These are phyloP conservation scores for Pseudomugil gertrudae DNA, from an alignment of 2,797 vertebrate genomes.

Conservation along the genomic window DNA sequence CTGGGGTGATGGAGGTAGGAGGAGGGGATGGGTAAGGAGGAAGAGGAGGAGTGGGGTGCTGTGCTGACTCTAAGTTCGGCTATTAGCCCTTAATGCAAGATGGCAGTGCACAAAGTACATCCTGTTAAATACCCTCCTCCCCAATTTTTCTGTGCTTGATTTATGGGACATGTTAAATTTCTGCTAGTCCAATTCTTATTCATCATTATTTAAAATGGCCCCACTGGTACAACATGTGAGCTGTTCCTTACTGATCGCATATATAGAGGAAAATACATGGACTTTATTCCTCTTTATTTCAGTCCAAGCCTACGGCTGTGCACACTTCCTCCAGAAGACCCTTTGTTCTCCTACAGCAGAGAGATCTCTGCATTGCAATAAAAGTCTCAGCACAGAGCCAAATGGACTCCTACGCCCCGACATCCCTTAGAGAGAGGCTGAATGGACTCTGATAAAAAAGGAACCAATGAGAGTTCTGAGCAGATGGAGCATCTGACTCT, in stretches of 20 bases:
- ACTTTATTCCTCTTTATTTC: slow-evolving; percentile 44
- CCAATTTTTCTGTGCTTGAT: slow-evolving; percentile 56
- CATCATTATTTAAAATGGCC: slow-evolving; percentile 53
- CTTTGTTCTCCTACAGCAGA: slow-evolving; percentile 66
- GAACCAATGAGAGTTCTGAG: slow-evolving; percentile 66
- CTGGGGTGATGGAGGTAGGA: slow-evolving; percentile 60
- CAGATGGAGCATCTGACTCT: slow-evolving; percentile 66
- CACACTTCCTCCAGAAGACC: slow-evolving; percentile 47
- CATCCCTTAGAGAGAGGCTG: slow-evolving; percentile 71
- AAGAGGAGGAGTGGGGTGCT: slow-evolving; percentile 29
- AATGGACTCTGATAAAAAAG: slow-evolving; percentile 76
- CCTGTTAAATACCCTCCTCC: slow-evolving; percentile 63
- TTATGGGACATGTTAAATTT: slow-evolving; percentile 60
- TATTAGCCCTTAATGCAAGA: slow-evolving; percentile 73
- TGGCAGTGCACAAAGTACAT: slow-evolving; percentile 63
- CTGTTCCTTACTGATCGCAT: slow-evolving; percentile 16
- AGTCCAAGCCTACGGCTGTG: slow-evolving; percentile 38
- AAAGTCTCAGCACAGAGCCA: slow-evolving; percentile 70
- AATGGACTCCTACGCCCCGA: slow-evolving; percentile 67
- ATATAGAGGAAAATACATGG: slow-evolving; percentile 36
- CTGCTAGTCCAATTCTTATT: slow-evolving; percentile 42
- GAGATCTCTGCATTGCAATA: slow-evolving; percentile 72
- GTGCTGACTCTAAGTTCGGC: slow-evolving; percentile 67
- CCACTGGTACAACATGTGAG: slow-evolving; percentile 12
- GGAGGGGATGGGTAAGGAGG: slow-evolving; percentile 1